Conservation (phyloP, 1,140 invertebrate genomes). For the Drosophila athabasca region DNA sequence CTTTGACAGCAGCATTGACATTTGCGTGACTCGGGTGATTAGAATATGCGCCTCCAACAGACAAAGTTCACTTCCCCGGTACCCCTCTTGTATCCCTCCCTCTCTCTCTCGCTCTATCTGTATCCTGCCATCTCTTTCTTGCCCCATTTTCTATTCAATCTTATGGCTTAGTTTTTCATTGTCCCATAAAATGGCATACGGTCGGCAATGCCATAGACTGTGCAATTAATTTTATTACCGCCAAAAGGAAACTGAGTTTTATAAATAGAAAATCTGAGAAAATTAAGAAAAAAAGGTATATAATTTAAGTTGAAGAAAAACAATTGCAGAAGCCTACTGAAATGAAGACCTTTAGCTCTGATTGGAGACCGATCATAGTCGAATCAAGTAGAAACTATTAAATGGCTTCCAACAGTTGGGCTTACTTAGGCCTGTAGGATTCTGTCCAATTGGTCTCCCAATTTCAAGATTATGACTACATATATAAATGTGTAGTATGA, state of each 20-base stretch:
- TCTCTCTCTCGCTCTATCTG: conserved; percentile 1
- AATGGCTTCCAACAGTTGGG: too few relatives aligned
- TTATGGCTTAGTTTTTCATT: conserved; percentile 49
- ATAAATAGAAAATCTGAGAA: not conserved
- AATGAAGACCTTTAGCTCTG: too few relatives aligned
- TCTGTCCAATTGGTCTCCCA: too few relatives aligned
- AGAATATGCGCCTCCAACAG: conserved; percentile 65
- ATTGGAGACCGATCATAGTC: too few relatives aligned
- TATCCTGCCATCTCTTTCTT: not conserved
- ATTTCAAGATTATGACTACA: too few relatives aligned
- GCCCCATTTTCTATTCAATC: conserved; percentile 20
- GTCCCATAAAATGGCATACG: conserved; percentile 31
- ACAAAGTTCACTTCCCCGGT: conserved; percentile 16
- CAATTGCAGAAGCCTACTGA: too few relatives aligned
- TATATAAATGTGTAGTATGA: too few relatives aligned
- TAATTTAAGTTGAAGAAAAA: too few relatives aligned
- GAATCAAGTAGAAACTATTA: too few relatives aligned
- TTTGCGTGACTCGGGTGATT: conserved; percentile 78
- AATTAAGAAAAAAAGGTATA: too few relatives aligned
- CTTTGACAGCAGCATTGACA: conserved; percentile 78
- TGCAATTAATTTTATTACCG: conserved; percentile 43
- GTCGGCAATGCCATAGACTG: conserved; percentile 3
- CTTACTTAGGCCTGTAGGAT: too few relatives aligned
- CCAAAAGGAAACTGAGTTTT: conserved; percentile 1
- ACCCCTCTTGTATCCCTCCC: not conserved